phyloP scores from a whole-genome alignment of 1,140 invertebrate species.

The Micrasema minimum region DNA sequence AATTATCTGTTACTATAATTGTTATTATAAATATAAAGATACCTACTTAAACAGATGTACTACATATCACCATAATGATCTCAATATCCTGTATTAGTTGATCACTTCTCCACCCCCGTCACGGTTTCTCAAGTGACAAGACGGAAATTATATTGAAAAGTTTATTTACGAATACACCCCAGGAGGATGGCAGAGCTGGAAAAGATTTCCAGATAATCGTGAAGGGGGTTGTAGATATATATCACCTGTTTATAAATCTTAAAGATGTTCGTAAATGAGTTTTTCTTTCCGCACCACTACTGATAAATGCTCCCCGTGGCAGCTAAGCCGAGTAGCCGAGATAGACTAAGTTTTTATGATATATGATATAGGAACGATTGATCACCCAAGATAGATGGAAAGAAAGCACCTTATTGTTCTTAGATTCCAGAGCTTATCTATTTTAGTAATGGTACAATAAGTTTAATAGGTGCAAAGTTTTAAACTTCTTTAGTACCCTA shows the following conservation, averaged over 20 bases:
- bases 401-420: background rate
- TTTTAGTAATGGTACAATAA: too few species aligned
- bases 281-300: conserved; percentile 43
- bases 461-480: too few species aligned
- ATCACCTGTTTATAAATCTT: conserved; percentile 51
- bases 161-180: conserved; percentile 53
- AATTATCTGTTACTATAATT: too few species aligned
- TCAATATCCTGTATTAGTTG: too few species aligned
- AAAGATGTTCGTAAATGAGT: conserved; percentile 46
- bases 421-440: too few species aligned
- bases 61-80: too few species aligned
- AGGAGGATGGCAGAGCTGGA: conserved; percentile 10
- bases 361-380: conserved; percentile 30
- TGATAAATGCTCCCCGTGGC: conserved; percentile 29
- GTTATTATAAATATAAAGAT: too few species aligned
- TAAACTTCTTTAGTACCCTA: too few species aligned
- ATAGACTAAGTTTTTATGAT: conserved; percentile 31
- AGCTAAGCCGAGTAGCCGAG: conserved; percentile 7
- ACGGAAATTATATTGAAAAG: conserved; percentile 54
- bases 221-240: conserved; percentile 33
- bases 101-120: conserved; percentile 5
- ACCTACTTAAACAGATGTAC: too few species aligned
- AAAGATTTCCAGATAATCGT: conserved; percentile 28
- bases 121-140: conserved; percentile 46
- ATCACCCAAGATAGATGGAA: conserved; percentile 3